phyloP scores from a whole-genome alignment of 2,113 vertebrate genomes.

The Nycticebus coucang region DNA sequence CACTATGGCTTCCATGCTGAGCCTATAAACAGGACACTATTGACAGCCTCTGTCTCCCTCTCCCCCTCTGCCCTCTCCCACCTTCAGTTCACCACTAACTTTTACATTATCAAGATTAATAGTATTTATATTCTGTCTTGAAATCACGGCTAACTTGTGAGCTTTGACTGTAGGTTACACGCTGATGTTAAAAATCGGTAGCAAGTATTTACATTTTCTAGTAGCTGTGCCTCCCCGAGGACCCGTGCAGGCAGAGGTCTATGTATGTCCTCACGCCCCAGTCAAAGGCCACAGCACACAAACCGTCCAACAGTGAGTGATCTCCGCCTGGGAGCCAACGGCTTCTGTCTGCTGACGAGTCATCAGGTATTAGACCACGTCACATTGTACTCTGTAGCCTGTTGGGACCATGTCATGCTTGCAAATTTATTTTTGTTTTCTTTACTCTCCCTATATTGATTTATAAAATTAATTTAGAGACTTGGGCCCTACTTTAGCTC shows the following conservation, averaged over 20 bases:
- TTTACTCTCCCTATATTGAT: background rate
- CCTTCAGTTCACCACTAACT: background rate
- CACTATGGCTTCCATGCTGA: background rate
- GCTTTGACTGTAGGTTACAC: background rate
- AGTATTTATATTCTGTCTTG: background rate
- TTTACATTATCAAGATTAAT: constrained; percentile 25
- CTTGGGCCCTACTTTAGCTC: background rate
- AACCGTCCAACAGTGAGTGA: background rate
- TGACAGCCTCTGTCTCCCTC: background rate
- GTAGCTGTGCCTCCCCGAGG: background rate
- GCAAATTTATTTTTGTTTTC: background rate
- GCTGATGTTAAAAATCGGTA: background rate
- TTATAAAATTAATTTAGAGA: background rate
- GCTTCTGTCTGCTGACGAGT: background rate
- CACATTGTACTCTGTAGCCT: background rate
- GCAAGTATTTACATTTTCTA: background rate
- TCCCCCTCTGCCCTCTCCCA: background rate
- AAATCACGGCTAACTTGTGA: background rate
- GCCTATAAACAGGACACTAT: background rate
- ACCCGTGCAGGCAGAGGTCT: background rate
- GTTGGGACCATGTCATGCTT: background rate
- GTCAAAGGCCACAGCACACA: background rate
- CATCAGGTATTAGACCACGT: background rate
- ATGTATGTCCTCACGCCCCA: background rate
- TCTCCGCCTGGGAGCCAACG: background rate